These are phyloP conservation scores for Heloderma charlesbogerti DNA, from an alignment of 2,113 vertebrate species.

Conservation along the genomic window DNA sequence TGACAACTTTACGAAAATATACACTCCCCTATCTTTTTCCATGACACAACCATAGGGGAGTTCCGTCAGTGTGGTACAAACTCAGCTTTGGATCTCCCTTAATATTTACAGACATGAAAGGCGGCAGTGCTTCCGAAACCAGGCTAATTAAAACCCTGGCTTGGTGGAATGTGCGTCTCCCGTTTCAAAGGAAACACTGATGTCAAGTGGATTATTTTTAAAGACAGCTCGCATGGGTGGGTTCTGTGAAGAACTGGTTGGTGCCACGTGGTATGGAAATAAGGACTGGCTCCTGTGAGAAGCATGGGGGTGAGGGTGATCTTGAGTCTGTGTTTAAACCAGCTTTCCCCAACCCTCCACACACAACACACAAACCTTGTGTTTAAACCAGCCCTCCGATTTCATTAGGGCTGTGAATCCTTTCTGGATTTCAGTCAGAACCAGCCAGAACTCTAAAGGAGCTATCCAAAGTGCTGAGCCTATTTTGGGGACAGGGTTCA, in stretches of 20 bases:
- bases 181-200: background rate
- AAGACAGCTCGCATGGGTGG: background rate
- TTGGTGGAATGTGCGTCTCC: background rate
- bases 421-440: too few relatives aligned
- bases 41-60: background rate
- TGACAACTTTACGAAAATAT: background rate
- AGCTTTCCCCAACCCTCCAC: background rate
- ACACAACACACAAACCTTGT: too few relatives aligned
- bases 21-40: background rate
- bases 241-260: background rate
- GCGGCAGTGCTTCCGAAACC: background rate
- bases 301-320: too few relatives aligned
- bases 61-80: background rate
- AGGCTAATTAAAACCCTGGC: background rate
- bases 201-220: background rate
- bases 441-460: too few relatives aligned
- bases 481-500: too few relatives aligned
- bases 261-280: background rate
- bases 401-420: too few relatives aligned
- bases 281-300: background rate
- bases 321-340: background rate
- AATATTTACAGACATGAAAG: conserved; percentile 24
- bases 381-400: background rate
- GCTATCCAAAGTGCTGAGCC: too few relatives aligned
- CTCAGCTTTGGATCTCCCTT: background rate